Evolutionary conservation across 2,888 invertebrate genomes (phyloP).

Genomic region (Microplitis manilae): DNA sequence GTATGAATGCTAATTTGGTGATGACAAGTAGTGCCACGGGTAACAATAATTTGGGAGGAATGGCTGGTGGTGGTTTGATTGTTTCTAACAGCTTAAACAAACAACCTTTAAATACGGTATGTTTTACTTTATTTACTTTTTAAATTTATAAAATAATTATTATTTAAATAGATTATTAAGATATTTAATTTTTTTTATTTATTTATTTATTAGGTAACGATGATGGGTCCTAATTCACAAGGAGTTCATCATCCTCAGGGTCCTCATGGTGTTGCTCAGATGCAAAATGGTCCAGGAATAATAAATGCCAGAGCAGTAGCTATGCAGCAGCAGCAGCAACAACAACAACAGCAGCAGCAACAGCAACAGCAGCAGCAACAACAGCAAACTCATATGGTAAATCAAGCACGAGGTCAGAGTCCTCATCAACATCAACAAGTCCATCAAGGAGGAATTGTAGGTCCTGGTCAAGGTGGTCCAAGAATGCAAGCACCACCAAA

Average conservation of each 20-base stretch:
- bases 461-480: slow-evolving; percentile 75
- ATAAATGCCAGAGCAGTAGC: slow-evolving; percentile 74
- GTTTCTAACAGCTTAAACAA: slow-evolving; percentile 84
- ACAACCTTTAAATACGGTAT: slow-evolving; percentile 74
- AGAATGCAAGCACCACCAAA: slow-evolving; percentile 77
- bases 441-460: slow-evolving; percentile 70
- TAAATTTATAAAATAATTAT: neutral
- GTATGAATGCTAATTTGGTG: slow-evolving; percentile 79
- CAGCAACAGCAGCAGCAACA: slow-evolving; percentile 69
- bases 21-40: slow-evolving; percentile 84
- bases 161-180: neutral
- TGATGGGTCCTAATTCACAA: slow-evolving; percentile 75
- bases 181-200: neutral
- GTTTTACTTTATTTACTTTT: slow-evolving; percentile 1
- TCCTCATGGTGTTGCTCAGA: slow-evolving; percentile 67
- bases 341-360: slow-evolving; percentile 70
- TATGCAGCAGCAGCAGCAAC: slow-evolving; percentile 66
- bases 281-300: slow-evolving; percentile 85
- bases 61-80: slow-evolving; percentile 82
- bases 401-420: slow-evolving; percentile 68
- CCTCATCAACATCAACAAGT: slow-evolving; percentile 72
- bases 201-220: slow-evolving; percentile 67
- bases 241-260: slow-evolving; percentile 67
- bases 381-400: slow-evolving; percentile 67
- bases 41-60: slow-evolving; percentile 73